A percentile compares a stretch with the other conserved stretches of the same genome.
These are phyloP conservation scores for Hoplostethus mediterraneus DNA, from an alignment of 2,797 vertebrate species.

Conservation along the genomic window DNA sequence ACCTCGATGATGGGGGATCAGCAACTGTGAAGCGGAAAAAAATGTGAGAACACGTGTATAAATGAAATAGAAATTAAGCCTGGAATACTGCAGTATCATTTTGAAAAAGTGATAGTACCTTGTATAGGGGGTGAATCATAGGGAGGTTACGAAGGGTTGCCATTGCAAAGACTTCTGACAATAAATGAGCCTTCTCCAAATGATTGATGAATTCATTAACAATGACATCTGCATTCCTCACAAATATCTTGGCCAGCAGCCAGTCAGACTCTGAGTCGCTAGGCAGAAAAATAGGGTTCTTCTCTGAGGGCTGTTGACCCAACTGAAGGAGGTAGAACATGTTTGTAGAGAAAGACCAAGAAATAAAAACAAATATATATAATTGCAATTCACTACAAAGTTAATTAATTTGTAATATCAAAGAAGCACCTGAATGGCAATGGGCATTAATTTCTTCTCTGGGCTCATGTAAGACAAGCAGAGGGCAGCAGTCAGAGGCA, in stretches of 20 bases:
- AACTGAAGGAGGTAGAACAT: constrained; percentile 50
- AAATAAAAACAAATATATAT: neutral
- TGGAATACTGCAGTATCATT: too few species aligned
- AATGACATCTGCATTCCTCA: constrained; percentile 71
- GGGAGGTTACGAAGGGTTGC: constrained; percentile 74
- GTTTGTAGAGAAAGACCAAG: neutral
- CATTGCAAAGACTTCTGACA: constrained; percentile 74
- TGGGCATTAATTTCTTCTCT: constrained; percentile 47
- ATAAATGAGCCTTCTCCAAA: constrained; percentile 73
- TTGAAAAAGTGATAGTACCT: constrained; percentile 57
- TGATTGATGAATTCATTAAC: constrained; percentile 57
- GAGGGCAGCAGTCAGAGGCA: constrained; percentile 15
- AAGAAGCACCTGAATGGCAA: constrained; percentile 52
- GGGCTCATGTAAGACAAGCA: constrained; percentile 50
- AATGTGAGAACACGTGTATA: neutral
- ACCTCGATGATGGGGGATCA: constrained; percentile 56
- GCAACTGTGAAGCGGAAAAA: constrained; percentile 3
- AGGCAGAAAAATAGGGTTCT: constrained; percentile 80
- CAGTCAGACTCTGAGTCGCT: constrained; percentile 76
- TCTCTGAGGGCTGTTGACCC: constrained; percentile 69
- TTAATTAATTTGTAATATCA: neutral
- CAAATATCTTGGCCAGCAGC: constrained; percentile 80
- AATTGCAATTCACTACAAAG: too few species aligned
- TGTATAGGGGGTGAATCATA: constrained; percentile 76
- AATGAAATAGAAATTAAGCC: too few species aligned